Percentiles rank a stretch among this genome's conserved stretches.
Conservation (phyloP, 1,140 invertebrate genomes). For the Gyrodactylus bullatarudis region DNA sequence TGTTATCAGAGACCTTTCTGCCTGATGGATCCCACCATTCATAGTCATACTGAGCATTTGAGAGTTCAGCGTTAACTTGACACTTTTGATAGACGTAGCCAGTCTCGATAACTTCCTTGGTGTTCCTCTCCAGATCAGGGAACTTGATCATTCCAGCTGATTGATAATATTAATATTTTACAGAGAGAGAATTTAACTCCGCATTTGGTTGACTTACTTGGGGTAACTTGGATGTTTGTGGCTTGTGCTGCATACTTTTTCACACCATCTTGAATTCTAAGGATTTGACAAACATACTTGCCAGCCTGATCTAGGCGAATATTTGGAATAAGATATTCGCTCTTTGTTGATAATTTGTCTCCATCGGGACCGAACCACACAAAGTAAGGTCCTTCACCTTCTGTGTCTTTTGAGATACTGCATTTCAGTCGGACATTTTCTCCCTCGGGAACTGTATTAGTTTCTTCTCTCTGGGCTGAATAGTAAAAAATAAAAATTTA, state of each 20-base stretch:
- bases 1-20: not conserved
- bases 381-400: not conserved
- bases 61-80: not conserved
- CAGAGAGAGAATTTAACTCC: not conserved
- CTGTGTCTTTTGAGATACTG: not conserved
- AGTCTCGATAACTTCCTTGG: not conserved
- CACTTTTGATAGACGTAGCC: not conserved
- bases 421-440: not conserved
- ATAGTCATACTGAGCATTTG: not conserved
- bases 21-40: not conserved
- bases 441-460: not conserved
- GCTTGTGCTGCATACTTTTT: not conserved
- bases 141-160: not conserved
- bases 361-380: not conserved
- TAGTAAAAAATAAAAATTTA: no score
- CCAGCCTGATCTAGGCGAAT: not conserved
- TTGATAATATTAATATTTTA: not conserved
- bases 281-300: not conserved
- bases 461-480: not conserved
- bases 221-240: not conserved
- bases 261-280: not conserved
- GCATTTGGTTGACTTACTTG: not conserved
- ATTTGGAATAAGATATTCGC: not conserved
- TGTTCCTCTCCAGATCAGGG: not conserved
- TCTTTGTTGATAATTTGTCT: not conserved